These are phyloP conservation scores for Archips crataeganus DNA, from an alignment of 2,888 invertebrate genomes.

Conservation along the genomic window DNA sequence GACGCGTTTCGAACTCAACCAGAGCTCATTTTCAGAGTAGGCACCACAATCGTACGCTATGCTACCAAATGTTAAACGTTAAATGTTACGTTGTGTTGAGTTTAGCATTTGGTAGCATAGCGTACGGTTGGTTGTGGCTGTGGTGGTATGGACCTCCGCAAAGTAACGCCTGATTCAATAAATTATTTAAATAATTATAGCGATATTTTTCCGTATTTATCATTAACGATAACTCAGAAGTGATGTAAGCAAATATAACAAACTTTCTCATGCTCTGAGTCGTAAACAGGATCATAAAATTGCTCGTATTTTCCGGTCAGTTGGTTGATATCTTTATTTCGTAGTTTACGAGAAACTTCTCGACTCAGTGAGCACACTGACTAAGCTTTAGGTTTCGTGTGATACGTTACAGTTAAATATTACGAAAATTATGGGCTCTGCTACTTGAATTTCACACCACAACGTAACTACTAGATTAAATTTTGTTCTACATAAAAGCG, in stretches of 20 bases:
- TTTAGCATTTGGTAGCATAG: too few species aligned
- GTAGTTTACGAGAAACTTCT: conserved; percentile 43
- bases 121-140: too few species aligned
- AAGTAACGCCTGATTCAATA: too few species aligned
- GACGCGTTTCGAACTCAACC: too few species aligned
- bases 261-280: conserved; percentile 30
- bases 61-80: too few species aligned
- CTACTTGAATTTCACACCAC: not conserved
- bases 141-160: too few species aligned
- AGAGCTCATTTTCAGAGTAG: too few species aligned
- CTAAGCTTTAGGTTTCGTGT: not conserved
- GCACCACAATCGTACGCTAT: too few species aligned
- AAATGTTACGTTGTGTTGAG: too few species aligned
- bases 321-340: conserved; percentile 55
- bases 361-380: conserved; percentile 34
- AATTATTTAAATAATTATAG: not conserved
- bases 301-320: conserved; percentile 61
- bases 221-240: conserved; percentile 14
- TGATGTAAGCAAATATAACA: conserved; percentile 26
- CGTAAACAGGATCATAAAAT: conserved; percentile 63
- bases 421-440: not conserved
- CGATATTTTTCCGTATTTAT: not conserved
- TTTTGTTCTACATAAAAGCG: not conserved
- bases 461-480: not conserved
- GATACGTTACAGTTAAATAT: conserved; percentile 11